phyloP scores from a whole-genome alignment of 2,888 invertebrate genomes.

The Therioaphis trifolii region DNA sequence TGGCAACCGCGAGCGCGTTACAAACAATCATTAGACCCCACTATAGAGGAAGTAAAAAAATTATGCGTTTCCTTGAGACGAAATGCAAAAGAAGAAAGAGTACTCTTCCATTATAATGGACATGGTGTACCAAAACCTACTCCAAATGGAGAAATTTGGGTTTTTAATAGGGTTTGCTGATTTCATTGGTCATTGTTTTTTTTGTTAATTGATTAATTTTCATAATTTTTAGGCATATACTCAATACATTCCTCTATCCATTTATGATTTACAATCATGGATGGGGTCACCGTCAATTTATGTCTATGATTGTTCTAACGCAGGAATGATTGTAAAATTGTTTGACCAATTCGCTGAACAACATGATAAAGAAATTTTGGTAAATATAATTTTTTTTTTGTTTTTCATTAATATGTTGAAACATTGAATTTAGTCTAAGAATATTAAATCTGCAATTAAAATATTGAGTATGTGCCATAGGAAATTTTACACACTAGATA shows the following conservation, averaged over 20 bases:
- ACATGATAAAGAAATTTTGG: constrained; percentile 85
- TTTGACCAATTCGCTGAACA: constrained; percentile 91
- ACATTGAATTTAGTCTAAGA: not conserved
- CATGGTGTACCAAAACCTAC: constrained; percentile 99
- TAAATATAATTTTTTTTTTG: constrained; percentile 66
- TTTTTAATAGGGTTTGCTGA: constrained; percentile 88
- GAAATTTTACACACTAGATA: not conserved
- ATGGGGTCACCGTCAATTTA: constrained; percentile 99
- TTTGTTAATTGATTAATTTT: not conserved
- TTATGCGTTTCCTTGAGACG: constrained; percentile 92
- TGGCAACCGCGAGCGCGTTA: constrained; percentile 99
- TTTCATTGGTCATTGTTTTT: constrained; percentile 42
- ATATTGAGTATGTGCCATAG: not conserved
- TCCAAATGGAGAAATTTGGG: constrained; percentile 98
- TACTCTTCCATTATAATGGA: constrained; percentile 99
- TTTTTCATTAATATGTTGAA: not conserved
- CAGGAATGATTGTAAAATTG: constrained; percentile 93
- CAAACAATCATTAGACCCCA: constrained; percentile 96
- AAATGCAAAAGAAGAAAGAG: constrained; percentile 98
- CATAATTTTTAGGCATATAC: constrained; percentile 82
- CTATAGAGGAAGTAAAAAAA: constrained; percentile 97
- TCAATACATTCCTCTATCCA: constrained; percentile 98
- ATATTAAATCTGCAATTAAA: constrained; percentile 40
- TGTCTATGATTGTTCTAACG: constrained; percentile 99
- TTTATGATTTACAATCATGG: constrained; percentile 98